These are phyloP conservation scores for Acleris laterana DNA, from an alignment of 2,888 invertebrate genomes.

Conservation along the genomic window DNA sequence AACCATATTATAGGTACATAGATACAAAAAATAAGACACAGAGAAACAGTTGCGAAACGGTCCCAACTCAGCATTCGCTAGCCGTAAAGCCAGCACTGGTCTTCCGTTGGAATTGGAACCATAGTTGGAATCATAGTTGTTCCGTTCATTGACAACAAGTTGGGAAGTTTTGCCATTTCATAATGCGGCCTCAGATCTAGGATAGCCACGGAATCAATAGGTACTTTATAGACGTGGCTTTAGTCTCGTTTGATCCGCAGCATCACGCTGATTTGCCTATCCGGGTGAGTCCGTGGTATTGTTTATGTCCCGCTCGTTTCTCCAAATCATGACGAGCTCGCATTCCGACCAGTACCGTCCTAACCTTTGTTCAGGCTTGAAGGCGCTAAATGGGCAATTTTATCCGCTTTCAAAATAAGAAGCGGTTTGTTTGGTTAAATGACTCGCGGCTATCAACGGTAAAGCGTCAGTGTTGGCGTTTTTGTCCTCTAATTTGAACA, in stretches of 20 bases:
- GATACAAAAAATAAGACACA: too few relatives aligned
- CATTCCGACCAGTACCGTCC: slow-evolving; percentile 42
- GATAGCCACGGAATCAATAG: neutral
- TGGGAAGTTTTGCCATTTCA: too few relatives aligned
- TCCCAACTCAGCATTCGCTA: too few relatives aligned
- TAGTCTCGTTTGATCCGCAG: slow-evolving; percentile 55
- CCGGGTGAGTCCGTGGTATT: slow-evolving; percentile 59
- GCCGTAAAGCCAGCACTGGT: too few relatives aligned
- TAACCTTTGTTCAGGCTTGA: slow-evolving; percentile 30
- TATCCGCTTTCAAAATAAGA: slow-evolving; percentile 30
- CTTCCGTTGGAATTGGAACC: too few relatives aligned
- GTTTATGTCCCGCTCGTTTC: slow-evolving; percentile 58
- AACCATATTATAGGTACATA: too few relatives aligned
- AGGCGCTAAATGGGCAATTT: slow-evolving; percentile 30
- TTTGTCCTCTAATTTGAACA: slow-evolving; percentile 7
- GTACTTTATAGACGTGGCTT: slow-evolving; percentile 5
- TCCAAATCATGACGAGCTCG: slow-evolving; percentile 60
- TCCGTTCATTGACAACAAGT: too few relatives aligned
- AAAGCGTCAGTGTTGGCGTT: slow-evolving; percentile 7
- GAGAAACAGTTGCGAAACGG: too few relatives aligned
- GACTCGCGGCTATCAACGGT: slow-evolving; percentile 19
- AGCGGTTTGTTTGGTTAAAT: slow-evolving; percentile 28
- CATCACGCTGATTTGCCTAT: slow-evolving; percentile 71
- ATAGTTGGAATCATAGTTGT: too few relatives aligned
- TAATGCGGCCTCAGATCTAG: neutral